These are phyloP conservation scores for Drosophila yooni DNA, from an alignment of 2,888 invertebrate genomes.

Conservation along the genomic window DNA sequence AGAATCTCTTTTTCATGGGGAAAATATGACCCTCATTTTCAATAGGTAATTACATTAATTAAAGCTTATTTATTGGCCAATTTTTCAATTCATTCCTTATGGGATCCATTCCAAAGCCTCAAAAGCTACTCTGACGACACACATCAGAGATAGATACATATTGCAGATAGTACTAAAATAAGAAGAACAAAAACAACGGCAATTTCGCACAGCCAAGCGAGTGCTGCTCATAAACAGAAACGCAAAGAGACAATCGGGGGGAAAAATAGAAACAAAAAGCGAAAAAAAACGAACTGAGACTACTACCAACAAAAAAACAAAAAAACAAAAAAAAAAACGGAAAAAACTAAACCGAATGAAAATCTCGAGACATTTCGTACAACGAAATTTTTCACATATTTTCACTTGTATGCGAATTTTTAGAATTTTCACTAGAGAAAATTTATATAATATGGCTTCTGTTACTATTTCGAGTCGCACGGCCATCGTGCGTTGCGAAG, in stretches of 20 bases:
- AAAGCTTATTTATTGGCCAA: slow-evolving; percentile 32
- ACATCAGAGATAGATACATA: slow-evolving; percentile 23
- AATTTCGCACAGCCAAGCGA: slow-evolving; percentile 60
- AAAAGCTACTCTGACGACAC: slow-evolving; percentile 46
- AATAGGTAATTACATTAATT: slow-evolving; percentile 14
- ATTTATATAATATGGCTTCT: slow-evolving; percentile 81
- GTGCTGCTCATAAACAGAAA: slow-evolving; percentile 74
- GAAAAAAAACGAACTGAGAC: slow-evolving; percentile 42
- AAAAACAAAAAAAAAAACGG: slow-evolving; percentile 29
- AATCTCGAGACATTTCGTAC: slow-evolving; percentile 79
- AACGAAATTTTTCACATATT: slow-evolving; percentile 82
- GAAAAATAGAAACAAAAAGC: slow-evolving; percentile 38
- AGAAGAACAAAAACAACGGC: slow-evolving; percentile 52
- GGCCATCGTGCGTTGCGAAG: slow-evolving; percentile 54
- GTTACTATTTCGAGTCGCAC: slow-evolving; percentile 79
- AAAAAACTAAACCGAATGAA: slow-evolving; percentile 66
- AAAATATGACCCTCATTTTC: neutral
- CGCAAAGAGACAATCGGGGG: slow-evolving; percentile 54
- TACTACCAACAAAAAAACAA: slow-evolving; percentile 38
- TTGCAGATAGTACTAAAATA: slow-evolving; percentile 48
- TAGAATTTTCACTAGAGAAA: slow-evolving; percentile 79
- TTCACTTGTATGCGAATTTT: slow-evolving; percentile 82
- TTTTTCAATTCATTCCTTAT: slow-evolving; percentile 28
- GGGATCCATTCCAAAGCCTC: slow-evolving; percentile 19
- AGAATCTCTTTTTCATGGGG: neutral